Percentiles rank a stretch among this genome's conserved stretches.
Evolutionary conservation across 2,797 vertebrate genomes (phyloP).

Genomic region (Myripristis murdjan): DNA sequence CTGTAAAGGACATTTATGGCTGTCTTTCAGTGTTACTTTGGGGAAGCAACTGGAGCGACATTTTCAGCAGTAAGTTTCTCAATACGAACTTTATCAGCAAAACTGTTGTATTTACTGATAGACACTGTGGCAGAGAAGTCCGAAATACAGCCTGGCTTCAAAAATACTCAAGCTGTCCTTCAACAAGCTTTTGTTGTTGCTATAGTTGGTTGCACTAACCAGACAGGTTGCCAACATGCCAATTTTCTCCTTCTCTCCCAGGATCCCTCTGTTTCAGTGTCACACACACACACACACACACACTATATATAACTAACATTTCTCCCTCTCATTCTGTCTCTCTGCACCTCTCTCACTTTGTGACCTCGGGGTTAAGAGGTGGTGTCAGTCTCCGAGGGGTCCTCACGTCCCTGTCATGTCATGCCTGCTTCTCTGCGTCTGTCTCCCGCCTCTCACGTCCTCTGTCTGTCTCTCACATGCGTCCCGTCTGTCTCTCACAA

Average conservation of each 20-base stretch:
- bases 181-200: no score
- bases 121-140: no score
- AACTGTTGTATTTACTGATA: no score
- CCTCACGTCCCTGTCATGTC: conserved; percentile 61
- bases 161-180: no score
- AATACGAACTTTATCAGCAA: no score
- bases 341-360: conserved; percentile 17
- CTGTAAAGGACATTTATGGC: no score
- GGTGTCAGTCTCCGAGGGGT: conserved; percentile 55
- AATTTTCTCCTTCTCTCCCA: conserved; percentile 2
- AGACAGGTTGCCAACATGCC: conserved; percentile 3
- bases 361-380: conserved; percentile 48
- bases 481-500: no score
- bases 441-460: conserved; percentile 1
- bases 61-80: no score
- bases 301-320: conserved; percentile 13
- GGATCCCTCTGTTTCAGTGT: conserved; percentile 26
- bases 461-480: conserved; percentile 37
- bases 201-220: neutral
- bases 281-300: no score
- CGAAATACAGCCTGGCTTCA: no score
- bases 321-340: conserved; percentile 16
- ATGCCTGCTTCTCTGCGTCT: conserved; percentile 44
- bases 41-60: no score
- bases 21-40: no score